Percentiles rank a stretch among this genome's conserved stretches.
phyloP scores from a whole-genome alignment of 92 coral and sea anemone species.

The Bergia puertoricense region DNA sequence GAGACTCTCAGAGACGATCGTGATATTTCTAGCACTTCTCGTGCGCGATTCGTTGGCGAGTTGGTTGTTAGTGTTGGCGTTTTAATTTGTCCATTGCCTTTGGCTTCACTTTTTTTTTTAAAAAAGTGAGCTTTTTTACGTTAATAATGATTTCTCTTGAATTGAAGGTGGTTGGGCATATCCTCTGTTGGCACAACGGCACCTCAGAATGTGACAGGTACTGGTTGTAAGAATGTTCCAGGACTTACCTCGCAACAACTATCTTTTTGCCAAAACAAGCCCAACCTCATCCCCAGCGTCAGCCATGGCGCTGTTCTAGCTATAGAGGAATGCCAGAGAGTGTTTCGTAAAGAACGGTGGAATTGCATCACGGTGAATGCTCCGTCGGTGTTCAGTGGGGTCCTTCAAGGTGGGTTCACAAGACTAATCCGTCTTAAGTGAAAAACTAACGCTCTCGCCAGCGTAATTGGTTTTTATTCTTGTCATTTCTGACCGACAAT shows the following conservation, averaged over 20 bases:
- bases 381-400: constrained; percentile 85
- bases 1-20: not conserved
- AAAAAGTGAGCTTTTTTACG: not conserved
- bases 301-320: constrained; percentile 83
- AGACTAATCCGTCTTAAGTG: not conserved
- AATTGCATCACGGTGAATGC: constrained; percentile 82
- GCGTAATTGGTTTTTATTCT: not conserved
- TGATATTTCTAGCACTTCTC: not conserved
- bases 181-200: constrained; percentile 59
- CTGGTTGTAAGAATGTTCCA: constrained; percentile 77
- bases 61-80: constrained; percentile 36
- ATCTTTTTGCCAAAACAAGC: constrained; percentile 80
- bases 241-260: constrained; percentile 85
- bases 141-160: constrained; percentile 22
- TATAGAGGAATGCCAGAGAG: constrained; percentile 86
- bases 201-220: constrained; percentile 33
- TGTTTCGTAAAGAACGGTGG: constrained; percentile 92
- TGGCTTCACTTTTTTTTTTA: not conserved
- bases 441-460: not conserved
- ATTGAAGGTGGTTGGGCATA: constrained; percentile 84
- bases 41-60: constrained; percentile 33
- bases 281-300: constrained; percentile 91
- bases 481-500: not conserved
- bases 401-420: constrained; percentile 68
- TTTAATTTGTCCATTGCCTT: not conserved